phyloP scores from a whole-genome alignment of 2,888 invertebrate species.

The Caenorhabditis becei region DNA sequence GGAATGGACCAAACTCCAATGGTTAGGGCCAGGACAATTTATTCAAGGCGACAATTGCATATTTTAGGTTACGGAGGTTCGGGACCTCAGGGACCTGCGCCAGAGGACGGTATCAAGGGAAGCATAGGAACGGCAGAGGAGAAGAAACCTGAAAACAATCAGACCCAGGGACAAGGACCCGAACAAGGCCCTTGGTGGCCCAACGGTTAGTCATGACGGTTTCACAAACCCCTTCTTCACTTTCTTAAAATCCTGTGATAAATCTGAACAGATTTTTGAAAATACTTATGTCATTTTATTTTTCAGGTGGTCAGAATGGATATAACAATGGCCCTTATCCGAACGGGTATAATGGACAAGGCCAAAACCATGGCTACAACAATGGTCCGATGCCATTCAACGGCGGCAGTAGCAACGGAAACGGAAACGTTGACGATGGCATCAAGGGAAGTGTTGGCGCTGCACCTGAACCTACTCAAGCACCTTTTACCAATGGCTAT shows the following conservation, averaged over 20 bases:
- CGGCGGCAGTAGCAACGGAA: conserved; percentile 2
- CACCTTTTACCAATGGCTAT: conserved; percentile 17
- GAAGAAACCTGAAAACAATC: conserved; percentile 15
- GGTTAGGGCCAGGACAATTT: too few species aligned
- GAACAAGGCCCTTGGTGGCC: conserved; percentile 47
- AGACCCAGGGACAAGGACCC: background rate
- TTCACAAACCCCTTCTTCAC: background rate
- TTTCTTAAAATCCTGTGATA: too few species aligned
- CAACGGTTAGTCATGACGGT: conserved; percentile 26
- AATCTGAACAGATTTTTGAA: too few species aligned
- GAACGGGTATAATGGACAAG: conserved; percentile 13
- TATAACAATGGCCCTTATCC: conserved; percentile 35
- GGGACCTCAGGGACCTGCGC: conserved; percentile 24
- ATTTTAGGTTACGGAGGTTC: conserved; percentile 32
- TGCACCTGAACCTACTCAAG: conserved; percentile 34
- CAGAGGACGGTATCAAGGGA: conserved; percentile 54
- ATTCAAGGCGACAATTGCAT: background rate
- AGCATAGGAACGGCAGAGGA: conserved; percentile 42
- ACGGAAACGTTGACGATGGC: conserved; percentile 21
- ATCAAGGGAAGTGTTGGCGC: conserved; percentile 54
- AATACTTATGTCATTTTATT: too few species aligned
- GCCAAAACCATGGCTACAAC: conserved; percentile 12
- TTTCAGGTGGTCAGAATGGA: conserved; percentile 33
- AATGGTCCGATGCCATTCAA: conserved; percentile 37
- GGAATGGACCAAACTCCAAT: conserved; percentile 56